phyloP scores from a whole-genome alignment of 1,140 invertebrate species.

The Drosophila kanapiae region DNA sequence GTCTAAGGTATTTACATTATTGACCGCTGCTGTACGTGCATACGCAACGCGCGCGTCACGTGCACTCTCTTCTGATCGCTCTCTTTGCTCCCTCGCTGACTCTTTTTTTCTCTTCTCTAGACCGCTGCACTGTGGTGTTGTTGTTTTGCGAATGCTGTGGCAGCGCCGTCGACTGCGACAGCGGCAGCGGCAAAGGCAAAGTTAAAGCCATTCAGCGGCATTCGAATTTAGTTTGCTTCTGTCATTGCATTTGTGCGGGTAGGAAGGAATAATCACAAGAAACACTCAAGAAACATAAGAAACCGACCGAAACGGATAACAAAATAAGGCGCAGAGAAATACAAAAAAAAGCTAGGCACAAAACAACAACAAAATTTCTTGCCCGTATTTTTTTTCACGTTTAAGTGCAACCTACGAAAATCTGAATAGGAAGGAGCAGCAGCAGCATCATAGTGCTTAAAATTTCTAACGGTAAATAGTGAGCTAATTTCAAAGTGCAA shows the following conservation, averaged over 20 bases:
- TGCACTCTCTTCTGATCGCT: constrained; percentile 51
- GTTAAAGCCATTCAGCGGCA: constrained; percentile 67
- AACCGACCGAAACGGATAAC: constrained; percentile 27
- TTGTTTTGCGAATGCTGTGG: constrained; percentile 58
- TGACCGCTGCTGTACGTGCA: constrained; percentile 19
- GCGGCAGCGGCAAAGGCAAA: constrained; percentile 56
- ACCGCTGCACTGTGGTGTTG: constrained; percentile 46
- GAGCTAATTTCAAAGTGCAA: constrained; percentile 47
- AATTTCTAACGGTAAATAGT: constrained; percentile 70
- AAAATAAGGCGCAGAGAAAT: constrained; percentile 13
- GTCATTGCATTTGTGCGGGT: constrained; percentile 78
- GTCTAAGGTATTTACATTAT: not conserved
- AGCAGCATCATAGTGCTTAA: constrained; percentile 30
- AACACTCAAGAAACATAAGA: constrained; percentile 40
- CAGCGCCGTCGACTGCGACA: constrained; percentile 37
- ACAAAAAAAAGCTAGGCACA: constrained; percentile 13
- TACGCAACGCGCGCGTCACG: constrained; percentile 65
- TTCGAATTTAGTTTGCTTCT: constrained; percentile 78
- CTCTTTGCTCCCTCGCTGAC: constrained; percentile 32
- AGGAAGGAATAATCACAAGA: constrained; percentile 49
- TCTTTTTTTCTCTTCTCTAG: constrained; percentile 15
- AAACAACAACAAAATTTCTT: constrained; percentile 25
- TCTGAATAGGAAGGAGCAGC: constrained; percentile 11
- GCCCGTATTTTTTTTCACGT: constrained; percentile 42
- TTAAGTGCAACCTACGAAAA: constrained; percentile 24